phyloP scores from a whole-genome alignment of 2,797 vertebrate genomes.

The Bradypodion pumilum region DNA sequence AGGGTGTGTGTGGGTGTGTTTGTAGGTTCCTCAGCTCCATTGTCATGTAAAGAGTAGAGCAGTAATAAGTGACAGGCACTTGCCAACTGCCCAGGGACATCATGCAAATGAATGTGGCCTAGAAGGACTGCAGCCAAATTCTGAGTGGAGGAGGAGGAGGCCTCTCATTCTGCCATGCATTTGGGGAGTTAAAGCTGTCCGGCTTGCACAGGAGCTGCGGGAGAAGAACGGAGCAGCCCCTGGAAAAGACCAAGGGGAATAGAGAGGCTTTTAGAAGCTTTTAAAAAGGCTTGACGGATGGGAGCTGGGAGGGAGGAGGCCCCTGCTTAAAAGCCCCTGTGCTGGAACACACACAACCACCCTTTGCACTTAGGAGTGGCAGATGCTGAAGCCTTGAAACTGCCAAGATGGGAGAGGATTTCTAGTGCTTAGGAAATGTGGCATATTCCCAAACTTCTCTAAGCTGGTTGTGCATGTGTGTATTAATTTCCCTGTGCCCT shows the following conservation, averaged over 20 bases:
- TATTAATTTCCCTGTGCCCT: conserved; percentile 9
- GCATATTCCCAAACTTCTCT: conserved; percentile 24
- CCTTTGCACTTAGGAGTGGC: conserved; percentile 17
- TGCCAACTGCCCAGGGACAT: not conserved
- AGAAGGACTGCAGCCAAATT: not conserved
- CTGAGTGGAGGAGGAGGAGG: not conserved
- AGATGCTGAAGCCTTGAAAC: conserved; percentile 6
- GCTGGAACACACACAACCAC: not conserved
- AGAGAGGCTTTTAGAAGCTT: conserved; percentile 24
- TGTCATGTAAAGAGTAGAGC: not conserved
- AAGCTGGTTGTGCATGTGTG: conserved; percentile 19
- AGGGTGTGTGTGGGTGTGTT: too few relatives aligned
- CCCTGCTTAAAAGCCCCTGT: conserved; percentile 5
- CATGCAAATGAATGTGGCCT: not conserved
- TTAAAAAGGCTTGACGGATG: conserved; percentile 4
- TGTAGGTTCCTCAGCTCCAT: not conserved
- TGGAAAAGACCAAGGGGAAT: conserved; percentile 13
- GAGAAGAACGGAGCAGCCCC: not conserved
- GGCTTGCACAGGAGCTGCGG: conserved; percentile 16
- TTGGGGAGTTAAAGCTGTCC: not conserved
- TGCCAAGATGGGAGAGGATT: conserved; percentile 34
- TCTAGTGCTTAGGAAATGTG: conserved; percentile 15
- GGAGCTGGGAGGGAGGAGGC: not conserved
- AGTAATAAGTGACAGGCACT: not conserved
- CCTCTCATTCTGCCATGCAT: not conserved